phyloP scores from a whole-genome alignment of 1,140 invertebrate species.

The Ceratina australensis region DNA sequence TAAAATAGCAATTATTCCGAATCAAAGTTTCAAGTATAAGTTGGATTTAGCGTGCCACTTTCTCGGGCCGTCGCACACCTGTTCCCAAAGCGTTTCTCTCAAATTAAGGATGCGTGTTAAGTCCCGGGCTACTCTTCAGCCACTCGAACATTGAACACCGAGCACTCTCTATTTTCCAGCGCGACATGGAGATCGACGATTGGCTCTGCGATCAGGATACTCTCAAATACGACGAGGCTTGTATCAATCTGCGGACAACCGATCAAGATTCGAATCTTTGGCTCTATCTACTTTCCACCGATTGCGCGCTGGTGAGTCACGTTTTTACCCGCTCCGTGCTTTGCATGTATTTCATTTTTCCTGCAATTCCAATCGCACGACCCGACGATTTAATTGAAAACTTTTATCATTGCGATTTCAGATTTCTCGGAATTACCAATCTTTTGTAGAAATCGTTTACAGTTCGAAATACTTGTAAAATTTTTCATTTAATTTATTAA shows the following conservation, averaged over 20 bases:
- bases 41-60: constrained; percentile 27
- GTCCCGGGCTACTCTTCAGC: background rate
- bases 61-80: background rate
- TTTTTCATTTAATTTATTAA: no score
- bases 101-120: constrained; percentile 35
- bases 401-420: no score
- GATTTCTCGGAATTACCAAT: no score
- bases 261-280: constrained; percentile 69
- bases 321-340: constrained; percentile 11
- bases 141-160: background rate
- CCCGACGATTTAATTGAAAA: no score
- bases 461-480: no score
- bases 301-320: constrained; percentile 81
- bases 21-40: background rate
- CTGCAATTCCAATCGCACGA: no score
- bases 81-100: constrained; percentile 4
- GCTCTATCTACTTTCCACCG: constrained; percentile 82
- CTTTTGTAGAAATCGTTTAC: no score
- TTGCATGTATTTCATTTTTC: background rate
- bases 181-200: constrained; percentile 4
- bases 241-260: constrained; percentile 74
- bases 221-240: constrained; percentile 82
- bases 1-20: background rate
- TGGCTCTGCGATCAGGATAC: constrained; percentile 63
- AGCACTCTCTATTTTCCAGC: background rate